These are phyloP conservation scores for Calidris pygmaea DNA, from an alignment of 2,113 vertebrate genomes.

Conservation along the genomic window DNA sequence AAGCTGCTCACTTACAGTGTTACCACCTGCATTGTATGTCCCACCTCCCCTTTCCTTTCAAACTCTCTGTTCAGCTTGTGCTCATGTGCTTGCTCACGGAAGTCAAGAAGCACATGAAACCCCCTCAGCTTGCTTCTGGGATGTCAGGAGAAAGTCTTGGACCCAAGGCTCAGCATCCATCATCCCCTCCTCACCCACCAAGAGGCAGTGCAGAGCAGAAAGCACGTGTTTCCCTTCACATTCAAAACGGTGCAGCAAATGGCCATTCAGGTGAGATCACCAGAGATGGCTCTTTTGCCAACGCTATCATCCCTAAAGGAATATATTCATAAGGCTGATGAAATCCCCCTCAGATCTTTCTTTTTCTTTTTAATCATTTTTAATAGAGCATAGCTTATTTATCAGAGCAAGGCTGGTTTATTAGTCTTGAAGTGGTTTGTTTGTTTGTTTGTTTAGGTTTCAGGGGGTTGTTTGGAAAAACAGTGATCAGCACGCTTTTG, in stretches of 20 bases:
- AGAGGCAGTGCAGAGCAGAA: background rate
- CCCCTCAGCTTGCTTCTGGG: background rate
- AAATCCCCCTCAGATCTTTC: background rate
- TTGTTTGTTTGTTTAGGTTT: slow-evolving; percentile 9
- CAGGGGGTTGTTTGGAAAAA: background rate
- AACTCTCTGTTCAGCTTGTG: background rate
- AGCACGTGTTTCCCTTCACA: background rate
- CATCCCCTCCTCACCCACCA: background rate
- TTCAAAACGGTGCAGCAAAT: background rate
- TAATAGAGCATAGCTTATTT: background rate
- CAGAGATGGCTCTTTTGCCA: background rate
- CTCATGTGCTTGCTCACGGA: background rate
- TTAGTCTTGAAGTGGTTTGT: slow-evolving; percentile 21
- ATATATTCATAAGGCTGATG: background rate
- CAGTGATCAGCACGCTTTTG: background rate
- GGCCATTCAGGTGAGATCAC: background rate
- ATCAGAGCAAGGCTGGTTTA: background rate
- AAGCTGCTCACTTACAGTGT: background rate
- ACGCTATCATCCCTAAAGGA: background rate
- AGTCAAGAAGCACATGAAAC: background rate
- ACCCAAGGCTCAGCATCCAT: background rate
- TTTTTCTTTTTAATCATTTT: background rate
- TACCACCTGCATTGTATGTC: background rate
- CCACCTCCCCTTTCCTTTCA: background rate
- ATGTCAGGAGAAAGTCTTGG: background rate